Conservation (phyloP, 2,888 invertebrate genomes). For the Hymenopus coronatus region DNA sequence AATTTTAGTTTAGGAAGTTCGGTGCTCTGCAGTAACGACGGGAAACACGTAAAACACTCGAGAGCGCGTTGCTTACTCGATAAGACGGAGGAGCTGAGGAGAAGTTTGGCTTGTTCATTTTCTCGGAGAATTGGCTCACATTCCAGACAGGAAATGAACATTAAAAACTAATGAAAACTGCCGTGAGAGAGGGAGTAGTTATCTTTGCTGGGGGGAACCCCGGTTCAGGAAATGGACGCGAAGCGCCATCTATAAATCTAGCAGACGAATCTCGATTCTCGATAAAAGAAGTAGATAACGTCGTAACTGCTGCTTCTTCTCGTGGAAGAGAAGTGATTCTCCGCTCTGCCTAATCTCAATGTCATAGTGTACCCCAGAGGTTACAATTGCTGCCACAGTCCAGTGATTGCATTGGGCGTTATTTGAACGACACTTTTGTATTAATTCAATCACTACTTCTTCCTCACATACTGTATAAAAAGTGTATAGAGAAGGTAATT, state of each 20-base stretch:
- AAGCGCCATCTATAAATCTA: constrained; percentile 29
- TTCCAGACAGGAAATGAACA: constrained; percentile 31
- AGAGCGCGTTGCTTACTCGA: not conserved
- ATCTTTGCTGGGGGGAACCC: not conserved
- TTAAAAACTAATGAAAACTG: constrained; percentile 32
- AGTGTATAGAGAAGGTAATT: no score
- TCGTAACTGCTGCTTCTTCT: constrained; percentile 3
- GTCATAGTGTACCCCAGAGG: no score
- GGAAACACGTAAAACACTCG: not conserved
- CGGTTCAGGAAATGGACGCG: constrained; percentile 18
- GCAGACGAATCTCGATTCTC: constrained; percentile 17
- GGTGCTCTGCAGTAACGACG: not conserved
- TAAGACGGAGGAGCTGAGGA: not conserved
- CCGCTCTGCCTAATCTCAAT: constrained; percentile 2
- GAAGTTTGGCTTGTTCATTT: not conserved
- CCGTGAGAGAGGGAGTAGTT: constrained; percentile 2
- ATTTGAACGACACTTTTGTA: no score
- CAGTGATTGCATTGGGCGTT: no score
- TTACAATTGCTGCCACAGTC: no score
- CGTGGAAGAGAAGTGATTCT: not conserved
- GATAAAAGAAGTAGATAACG: constrained; percentile 32
- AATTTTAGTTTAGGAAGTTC: not conserved
- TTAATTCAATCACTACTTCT: no score
- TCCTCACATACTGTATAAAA: no score
- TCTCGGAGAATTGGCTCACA: constrained; percentile 16